These are phyloP conservation scores for Catalaphyllia jardinei DNA, from an alignment of 64 coral and sea anemone species.

Conservation along the genomic window DNA sequence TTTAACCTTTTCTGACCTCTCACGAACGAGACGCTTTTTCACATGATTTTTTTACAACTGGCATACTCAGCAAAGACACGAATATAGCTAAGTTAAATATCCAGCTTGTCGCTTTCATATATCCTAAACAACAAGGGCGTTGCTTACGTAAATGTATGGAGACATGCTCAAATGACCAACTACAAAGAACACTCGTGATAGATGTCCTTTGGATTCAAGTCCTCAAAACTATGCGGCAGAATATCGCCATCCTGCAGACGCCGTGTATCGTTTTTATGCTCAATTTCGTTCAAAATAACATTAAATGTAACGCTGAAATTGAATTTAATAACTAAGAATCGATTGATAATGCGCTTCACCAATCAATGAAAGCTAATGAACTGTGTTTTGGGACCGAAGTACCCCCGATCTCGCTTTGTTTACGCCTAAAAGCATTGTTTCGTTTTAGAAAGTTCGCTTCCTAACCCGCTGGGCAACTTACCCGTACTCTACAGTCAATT, in stretches of 20 bases:
- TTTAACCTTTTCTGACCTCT: constrained; percentile 19
- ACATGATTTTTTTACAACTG: neutral
- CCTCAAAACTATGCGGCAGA: neutral
- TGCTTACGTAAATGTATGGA: neutral
- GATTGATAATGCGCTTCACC: neutral
- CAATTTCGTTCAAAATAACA: neutral
- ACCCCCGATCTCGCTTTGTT: constrained; percentile 1
- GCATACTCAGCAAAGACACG: neutral
- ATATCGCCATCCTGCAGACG: neutral
- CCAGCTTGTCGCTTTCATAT: neutral
- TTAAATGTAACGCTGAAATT: neutral
- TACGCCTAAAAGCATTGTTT: neutral
- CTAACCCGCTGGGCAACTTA: constrained; percentile 7
- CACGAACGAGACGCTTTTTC: neutral
- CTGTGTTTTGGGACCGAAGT: neutral
- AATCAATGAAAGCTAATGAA: neutral
- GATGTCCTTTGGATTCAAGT: neutral
- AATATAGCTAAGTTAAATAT: neutral
- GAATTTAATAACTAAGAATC: neutral
- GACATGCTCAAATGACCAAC: constrained; percentile 20
- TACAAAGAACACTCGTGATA: constrained; percentile 14
- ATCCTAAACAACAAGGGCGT: neutral
- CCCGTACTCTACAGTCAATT: neutral
- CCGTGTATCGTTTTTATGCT: neutral
- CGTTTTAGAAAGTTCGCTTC: neutral